A percentile compares a stretch with the other conserved stretches of the same genome.
Conservation (phyloP, 2,888 invertebrate genomes). For the Branchinecta sandiegonensis region DNA sequence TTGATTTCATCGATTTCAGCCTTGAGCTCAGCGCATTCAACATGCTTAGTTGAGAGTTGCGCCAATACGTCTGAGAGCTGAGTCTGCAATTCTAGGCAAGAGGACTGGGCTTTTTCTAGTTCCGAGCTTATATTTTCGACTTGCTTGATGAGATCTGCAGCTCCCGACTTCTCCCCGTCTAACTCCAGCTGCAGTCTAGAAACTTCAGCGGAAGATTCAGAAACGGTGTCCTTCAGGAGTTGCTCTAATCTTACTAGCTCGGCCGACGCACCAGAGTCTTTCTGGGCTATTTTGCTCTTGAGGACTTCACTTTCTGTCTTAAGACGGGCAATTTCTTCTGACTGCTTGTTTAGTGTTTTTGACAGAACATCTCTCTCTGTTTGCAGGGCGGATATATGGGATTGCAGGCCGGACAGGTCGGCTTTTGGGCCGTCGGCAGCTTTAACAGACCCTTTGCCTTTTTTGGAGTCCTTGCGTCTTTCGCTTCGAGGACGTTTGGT, state of each 20-base stretch:
- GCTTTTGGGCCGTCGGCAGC: background rate
- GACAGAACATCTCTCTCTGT: background rate
- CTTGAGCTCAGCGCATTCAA: background rate
- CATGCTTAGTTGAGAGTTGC: background rate
- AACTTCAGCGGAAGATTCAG: background rate
- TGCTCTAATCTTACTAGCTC: background rate
- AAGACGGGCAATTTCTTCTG: background rate
- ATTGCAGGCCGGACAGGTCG: background rate
- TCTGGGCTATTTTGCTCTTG: background rate
- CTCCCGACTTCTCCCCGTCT: background rate
- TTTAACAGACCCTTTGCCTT: background rate
- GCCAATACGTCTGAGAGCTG: background rate
- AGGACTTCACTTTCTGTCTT: background rate
- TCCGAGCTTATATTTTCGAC: background rate
- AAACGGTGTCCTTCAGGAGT: background rate
- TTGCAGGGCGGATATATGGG: background rate
- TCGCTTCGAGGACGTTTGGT: slow-evolving; percentile 1
- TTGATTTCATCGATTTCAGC: slow-evolving; percentile 4
- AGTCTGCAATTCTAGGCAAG: background rate
- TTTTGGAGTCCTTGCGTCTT: background rate
- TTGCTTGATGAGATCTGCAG: background rate
- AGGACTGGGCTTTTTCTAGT: background rate
- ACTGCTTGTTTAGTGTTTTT: background rate
- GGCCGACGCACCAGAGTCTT: background rate
- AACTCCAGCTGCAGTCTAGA: background rate